phyloP scores from a whole-genome alignment of 1,140 invertebrate species.

The Drosophila rufa region DNA sequence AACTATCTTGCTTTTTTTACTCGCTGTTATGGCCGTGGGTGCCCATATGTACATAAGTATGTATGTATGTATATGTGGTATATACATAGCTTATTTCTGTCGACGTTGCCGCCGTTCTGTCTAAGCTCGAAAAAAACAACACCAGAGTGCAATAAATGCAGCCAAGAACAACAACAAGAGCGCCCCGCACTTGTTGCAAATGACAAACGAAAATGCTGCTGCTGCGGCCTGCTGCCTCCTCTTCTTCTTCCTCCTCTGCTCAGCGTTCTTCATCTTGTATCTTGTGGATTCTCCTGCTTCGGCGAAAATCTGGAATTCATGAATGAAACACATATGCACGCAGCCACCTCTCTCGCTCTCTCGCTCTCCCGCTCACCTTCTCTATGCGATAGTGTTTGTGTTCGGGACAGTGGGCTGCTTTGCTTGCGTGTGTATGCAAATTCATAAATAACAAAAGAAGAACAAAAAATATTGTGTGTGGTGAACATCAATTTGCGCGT shows the following conservation, averaged over 20 bases:
- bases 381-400: slow-evolving; percentile 22
- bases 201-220: slow-evolving; percentile 75
- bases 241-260: slow-evolving; percentile 2
- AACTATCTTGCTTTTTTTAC: slow-evolving; percentile 34
- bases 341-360: slow-evolving; percentile 19
- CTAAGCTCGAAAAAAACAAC: slow-evolving; percentile 64
- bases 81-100: slow-evolving; percentile 52
- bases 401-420: slow-evolving; percentile 48
- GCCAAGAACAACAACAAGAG: slow-evolving; percentile 29
- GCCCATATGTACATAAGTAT: slow-evolving; percentile 37
- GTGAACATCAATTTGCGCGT: slow-evolving; percentile 46
- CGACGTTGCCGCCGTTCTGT: slow-evolving; percentile 51
- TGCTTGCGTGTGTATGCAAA: slow-evolving; percentile 75
- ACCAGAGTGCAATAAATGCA: slow-evolving; percentile 36
- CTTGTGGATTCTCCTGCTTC: slow-evolving; percentile 12
- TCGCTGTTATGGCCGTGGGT: slow-evolving; percentile 60
- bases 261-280: slow-evolving; percentile 19
- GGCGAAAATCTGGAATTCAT: slow-evolving; percentile 77
- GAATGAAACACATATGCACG: slow-evolving; percentile 78
- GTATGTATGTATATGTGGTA: background rate
- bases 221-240: slow-evolving; percentile 23
- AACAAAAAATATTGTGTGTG: slow-evolving; percentile 29
- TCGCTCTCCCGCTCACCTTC: slow-evolving; percentile 10
- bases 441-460: slow-evolving; percentile 69
- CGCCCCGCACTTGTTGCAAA: slow-evolving; percentile 76